These are phyloP conservation scores for Drosophila ambigua DNA, from an alignment of 1,140 invertebrate genomes.

Conservation along the genomic window DNA sequence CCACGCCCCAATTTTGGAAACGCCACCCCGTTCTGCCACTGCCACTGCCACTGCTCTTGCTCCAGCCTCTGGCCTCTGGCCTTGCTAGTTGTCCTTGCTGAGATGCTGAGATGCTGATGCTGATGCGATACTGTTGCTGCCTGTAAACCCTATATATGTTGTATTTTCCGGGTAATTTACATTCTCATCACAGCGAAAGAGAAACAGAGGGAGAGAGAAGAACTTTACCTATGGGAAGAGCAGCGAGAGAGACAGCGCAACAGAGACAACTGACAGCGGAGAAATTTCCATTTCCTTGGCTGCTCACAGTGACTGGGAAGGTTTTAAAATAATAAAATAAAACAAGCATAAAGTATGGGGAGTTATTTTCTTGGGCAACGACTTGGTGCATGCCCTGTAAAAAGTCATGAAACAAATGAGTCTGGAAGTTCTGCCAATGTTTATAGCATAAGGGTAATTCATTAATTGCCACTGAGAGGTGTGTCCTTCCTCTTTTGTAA, in stretches of 20 bases:
- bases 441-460: too few species aligned
- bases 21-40: constrained; percentile 1
- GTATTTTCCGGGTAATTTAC: constrained; percentile 79
- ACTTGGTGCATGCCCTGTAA: constrained; percentile 30
- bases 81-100: constrained; percentile 56
- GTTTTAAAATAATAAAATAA: constrained; percentile 78
- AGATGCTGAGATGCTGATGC: constrained; percentile 2
- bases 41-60: neutral
- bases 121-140: constrained; percentile 38
- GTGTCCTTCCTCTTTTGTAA: too few species aligned
- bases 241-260: constrained; percentile 8
- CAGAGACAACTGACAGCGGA: constrained; percentile 40
- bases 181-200: constrained; percentile 66
- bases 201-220: neutral
- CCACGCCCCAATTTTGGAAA: constrained; percentile 32
- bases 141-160: constrained; percentile 63
- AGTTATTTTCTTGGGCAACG: neutral
- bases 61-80: neutral
- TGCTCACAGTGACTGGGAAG: constrained; percentile 45
- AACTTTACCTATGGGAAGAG: constrained; percentile 30
- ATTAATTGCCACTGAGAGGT: too few species aligned
- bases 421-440: too few species aligned
- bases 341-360: constrained; percentile 49
- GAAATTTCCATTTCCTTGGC: constrained; percentile 32
- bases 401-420: constrained; percentile 1